Conservation (phyloP, 2,113 vertebrate genomes). For the Pipa parva region DNA sequence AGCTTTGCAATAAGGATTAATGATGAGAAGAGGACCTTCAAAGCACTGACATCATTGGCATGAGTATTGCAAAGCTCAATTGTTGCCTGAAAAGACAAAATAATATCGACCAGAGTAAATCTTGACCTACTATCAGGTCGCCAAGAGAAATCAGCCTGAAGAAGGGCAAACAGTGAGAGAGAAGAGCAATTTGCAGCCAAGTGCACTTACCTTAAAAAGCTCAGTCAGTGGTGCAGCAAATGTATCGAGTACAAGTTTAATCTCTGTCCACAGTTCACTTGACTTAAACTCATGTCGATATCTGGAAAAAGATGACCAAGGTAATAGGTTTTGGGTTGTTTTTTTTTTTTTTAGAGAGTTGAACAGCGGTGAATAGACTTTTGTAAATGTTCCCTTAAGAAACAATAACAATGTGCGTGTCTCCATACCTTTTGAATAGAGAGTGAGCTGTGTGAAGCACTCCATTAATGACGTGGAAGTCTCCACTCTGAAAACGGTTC, state of each 20-base stretch:
- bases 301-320: slow-evolving; percentile 59
- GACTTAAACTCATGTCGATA: slow-evolving; percentile 98
- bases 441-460: slow-evolving; percentile 94
- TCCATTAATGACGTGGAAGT: slow-evolving; percentile 96
- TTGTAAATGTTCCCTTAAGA: too few species aligned
- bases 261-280: slow-evolving; percentile 94
- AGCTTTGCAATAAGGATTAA: slow-evolving; percentile 93
- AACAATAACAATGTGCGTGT: too few species aligned
- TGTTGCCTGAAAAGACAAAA: slow-evolving; percentile 72
- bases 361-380: too few species aligned
- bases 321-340: too few species aligned
- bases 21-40: slow-evolving; percentile 96
- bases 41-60: slow-evolving; percentile 81
- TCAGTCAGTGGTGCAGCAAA: slow-evolving; percentile 93
- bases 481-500: slow-evolving; percentile 90
- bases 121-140: background rate
- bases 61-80: slow-evolving; percentile 96
- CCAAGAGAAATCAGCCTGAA: background rate
- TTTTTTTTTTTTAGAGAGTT: too few species aligned
- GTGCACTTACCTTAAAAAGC: slow-evolving; percentile 83
- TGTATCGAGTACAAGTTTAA: slow-evolving; percentile 93
- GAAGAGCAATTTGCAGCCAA: background rate
- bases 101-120: background rate
- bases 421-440: slow-evolving; percentile 89
- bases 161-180: background rate